Evolutionary conservation across 92 coral and sea anemone species (phyloP), one percentile per base, ranked within the genome.

Genomic region (Plumapathes pennacea): DNA sequence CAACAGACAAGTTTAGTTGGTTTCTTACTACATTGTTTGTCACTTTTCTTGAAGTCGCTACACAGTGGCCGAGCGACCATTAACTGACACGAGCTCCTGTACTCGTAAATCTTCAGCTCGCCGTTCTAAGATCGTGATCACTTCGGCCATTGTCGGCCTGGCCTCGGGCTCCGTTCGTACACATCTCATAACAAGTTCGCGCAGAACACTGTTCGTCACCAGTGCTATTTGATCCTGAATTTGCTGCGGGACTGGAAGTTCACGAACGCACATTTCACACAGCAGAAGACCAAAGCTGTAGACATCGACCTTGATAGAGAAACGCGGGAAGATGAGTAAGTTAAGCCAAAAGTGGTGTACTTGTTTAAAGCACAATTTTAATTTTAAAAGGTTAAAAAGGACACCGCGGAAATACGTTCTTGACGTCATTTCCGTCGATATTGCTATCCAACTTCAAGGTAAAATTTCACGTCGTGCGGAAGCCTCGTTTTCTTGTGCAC

Each of bases 211-310:
- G 42, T 76, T 90, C 25, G 96, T 87, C 26, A 90, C 89, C 70
- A 83, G 76, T 60, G 71, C 50, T 58, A 90, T 78, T 68, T 90
- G 97, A 31, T 90, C 84, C 38, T 70, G 76, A 50, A 74, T 83
- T 53, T 90, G 97, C 72, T 77, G 79, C 0, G 95, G 95, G 22
- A 87, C 96, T 21, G 97, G 97, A 40, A 91, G 80, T 49, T 91
- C 97, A 21, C 97, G 84, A 60, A 84, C 73, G 50, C 96, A 91
- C 92, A 91, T 76, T 59, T 91, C 97, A 32, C 96, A 88, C 50
- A 91, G 54, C 10, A 91, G 83, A 26, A 91, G 45, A 9, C 97
- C 97, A 49, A 83, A 91, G 47, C 97, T 91, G 79, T 75, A 91
- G 17, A 91, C 90, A 57, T 91, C 97, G 38, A 82, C 89, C 96